These are phyloP conservation scores for Gonatopus flavifemur DNA, from an alignment of 1,140 invertebrate species.

Conservation along the genomic window DNA sequence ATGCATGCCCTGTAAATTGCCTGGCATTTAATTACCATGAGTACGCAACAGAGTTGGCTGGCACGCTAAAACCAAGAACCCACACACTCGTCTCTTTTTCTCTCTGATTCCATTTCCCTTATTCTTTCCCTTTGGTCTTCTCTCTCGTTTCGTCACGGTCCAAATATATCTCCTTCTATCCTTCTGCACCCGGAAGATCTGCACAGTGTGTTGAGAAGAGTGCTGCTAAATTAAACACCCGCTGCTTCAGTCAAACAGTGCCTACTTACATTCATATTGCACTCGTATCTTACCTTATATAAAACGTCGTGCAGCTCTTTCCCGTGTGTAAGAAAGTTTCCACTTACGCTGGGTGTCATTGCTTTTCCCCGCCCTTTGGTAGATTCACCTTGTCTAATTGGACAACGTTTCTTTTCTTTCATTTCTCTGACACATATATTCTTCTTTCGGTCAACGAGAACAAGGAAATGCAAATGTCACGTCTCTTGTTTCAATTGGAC, in stretches of 20 bases:
- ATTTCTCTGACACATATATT: not conserved
- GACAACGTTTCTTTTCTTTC: constrained; percentile 5
- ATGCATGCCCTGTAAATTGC: constrained; percentile 49
- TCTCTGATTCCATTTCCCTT: constrained; percentile 5
- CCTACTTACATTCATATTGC: constrained; percentile 28
- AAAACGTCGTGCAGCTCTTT: constrained; percentile 21
- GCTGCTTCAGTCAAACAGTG: constrained; percentile 35
- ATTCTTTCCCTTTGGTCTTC: not conserved
- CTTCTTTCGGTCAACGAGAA: no score
- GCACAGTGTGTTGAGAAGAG: constrained; percentile 28
- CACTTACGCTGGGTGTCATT: not conserved
- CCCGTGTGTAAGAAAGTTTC: not conserved
- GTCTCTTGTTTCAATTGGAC: no score
- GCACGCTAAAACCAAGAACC: constrained; percentile 44
- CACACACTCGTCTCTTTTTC: constrained; percentile 20
- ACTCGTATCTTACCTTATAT: constrained; percentile 21
- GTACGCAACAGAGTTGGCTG: constrained; percentile 43
- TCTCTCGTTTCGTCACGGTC: not conserved
- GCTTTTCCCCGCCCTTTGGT: not conserved
- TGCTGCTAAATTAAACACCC: constrained; percentile 38
- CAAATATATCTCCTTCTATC: not conserved
- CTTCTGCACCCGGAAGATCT: not conserved
- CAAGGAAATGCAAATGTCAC: no score
- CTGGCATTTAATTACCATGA: constrained; percentile 54
- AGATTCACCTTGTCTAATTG: constrained; percentile 25